Evolutionary conservation across 1,140 invertebrate genomes (phyloP).

Genomic region (Drosophila nigromelanica): DNA sequence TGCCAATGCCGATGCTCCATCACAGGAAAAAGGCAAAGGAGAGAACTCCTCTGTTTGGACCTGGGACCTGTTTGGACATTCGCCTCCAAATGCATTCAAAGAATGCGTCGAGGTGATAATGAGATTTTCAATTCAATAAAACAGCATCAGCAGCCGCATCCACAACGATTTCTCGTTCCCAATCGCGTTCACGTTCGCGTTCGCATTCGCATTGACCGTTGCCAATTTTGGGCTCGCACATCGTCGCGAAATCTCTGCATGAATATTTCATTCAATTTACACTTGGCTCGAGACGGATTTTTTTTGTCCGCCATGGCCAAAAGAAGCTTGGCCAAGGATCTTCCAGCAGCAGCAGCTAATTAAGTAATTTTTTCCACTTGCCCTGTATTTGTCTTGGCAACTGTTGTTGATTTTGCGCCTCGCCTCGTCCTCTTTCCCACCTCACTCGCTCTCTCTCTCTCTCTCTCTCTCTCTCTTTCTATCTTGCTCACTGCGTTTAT

Average conservation of each 20-base stretch:
- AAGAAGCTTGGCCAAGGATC: conserved; percentile 29
- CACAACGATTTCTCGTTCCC: background rate
- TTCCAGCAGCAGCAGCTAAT: conserved; percentile 53
- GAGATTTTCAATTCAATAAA: conserved; percentile 80
- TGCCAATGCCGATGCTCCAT: conserved; percentile 48
- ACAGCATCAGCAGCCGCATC: conserved; percentile 28
- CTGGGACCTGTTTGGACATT: conserved; percentile 17
- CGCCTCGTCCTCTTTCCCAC: conserved; percentile 14
- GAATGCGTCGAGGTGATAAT: conserved; percentile 80
- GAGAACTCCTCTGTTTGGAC: background rate
- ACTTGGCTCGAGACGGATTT: conserved; percentile 48
- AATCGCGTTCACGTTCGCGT: background rate
- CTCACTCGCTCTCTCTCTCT: conserved; percentile 27
- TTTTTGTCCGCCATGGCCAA: conserved; percentile 12
- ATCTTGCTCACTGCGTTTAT: conserved; percentile 33
- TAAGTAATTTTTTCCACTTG: conserved; percentile 74
- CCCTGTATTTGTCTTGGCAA: conserved; percentile 20
- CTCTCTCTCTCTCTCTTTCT: background rate
- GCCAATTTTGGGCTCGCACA: conserved; percentile 64
- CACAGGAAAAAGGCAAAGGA: background rate
- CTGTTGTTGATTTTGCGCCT: conserved; percentile 52
- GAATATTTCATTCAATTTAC: conserved; percentile 82
- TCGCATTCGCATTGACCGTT: conserved; percentile 52
- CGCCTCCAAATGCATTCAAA: conserved; percentile 67
- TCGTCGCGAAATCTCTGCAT: conserved; percentile 67